phyloP scores from a whole-genome alignment of 2,888 invertebrate genomes.

The Volucella bombylans region DNA sequence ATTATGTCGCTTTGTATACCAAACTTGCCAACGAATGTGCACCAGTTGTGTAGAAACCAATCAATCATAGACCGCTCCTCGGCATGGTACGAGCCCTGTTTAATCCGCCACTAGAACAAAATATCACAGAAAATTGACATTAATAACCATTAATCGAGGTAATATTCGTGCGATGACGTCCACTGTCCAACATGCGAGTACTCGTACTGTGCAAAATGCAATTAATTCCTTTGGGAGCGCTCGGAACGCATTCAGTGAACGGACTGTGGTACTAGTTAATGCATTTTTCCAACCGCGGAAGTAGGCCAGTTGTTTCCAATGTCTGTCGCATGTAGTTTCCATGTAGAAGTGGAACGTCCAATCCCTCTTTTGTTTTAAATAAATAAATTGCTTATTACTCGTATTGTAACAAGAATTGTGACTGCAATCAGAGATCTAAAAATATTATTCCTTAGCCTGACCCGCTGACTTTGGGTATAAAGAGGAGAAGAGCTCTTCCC shows the following conservation, averaged over 20 bases:
- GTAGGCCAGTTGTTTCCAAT: slow-evolving; percentile 26
- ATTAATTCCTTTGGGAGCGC: slow-evolving; percentile 17
- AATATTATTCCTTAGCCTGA: slow-evolving; percentile 48
- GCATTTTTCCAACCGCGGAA: slow-evolving; percentile 9
- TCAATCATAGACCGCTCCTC: slow-evolving; percentile 48
- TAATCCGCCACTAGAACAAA: slow-evolving; percentile 42
- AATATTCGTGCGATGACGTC: slow-evolving; percentile 32
- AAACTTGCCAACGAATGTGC: neutral
- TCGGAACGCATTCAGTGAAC: neutral
- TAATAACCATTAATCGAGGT: slow-evolving; percentile 55
- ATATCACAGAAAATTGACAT: slow-evolving; percentile 23
- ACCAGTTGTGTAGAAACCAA: slow-evolving; percentile 21
- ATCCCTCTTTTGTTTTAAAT: slow-evolving; percentile 10
- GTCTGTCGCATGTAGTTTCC: neutral
- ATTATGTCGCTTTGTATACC: neutral
- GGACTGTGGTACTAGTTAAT: neutral
- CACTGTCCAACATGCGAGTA: neutral
- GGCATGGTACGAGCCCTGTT: slow-evolving; percentile 26
- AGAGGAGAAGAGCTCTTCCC: neutral
- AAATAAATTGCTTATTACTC: slow-evolving; percentile 41
- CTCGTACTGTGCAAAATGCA: neutral
- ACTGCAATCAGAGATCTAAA: slow-evolving; percentile 45
- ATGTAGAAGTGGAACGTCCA: neutral
- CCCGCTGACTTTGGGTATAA: slow-evolving; percentile 28
- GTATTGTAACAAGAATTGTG: slow-evolving; percentile 24